These are phyloP conservation scores for Drosophila maculinotata DNA, from an alignment of 2,888 invertebrate species.

Conservation along the genomic window DNA sequence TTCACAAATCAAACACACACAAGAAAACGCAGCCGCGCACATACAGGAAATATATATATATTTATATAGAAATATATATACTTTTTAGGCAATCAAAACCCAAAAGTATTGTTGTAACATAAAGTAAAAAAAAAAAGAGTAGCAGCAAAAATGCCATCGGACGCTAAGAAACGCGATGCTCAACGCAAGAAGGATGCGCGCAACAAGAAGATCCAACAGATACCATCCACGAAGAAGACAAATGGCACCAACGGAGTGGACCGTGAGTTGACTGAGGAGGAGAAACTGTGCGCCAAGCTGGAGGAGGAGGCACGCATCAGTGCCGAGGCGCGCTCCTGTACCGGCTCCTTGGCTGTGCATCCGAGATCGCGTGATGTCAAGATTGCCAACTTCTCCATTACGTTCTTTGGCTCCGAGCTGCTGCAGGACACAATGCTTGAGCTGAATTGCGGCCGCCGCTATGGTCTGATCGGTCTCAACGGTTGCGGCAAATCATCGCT, in stretches of 20 bases:
- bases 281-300: constrained; percentile 93
- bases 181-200: constrained; percentile 98
- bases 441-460: constrained; percentile 98
- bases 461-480: constrained; percentile 98
- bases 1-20: neutral
- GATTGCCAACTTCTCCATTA: constrained; percentile 97
- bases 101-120: constrained; percentile 39
- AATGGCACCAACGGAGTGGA: constrained; percentile 88
- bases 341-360: constrained; percentile 97
- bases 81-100: constrained; percentile 35
- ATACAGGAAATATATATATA: constrained; percentile 5
- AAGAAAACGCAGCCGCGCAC: constrained; percentile 3
- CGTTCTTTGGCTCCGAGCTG: constrained; percentile 98
- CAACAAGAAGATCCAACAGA: constrained; percentile 86
- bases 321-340: constrained; percentile 96
- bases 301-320: constrained; percentile 96
- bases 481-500: constrained; percentile 99
- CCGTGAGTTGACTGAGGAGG: constrained; percentile 86
- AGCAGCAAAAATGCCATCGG: constrained; percentile 94
- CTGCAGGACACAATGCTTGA: constrained; percentile 98
- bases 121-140: neutral
- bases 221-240: constrained; percentile 85
- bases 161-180: constrained; percentile 98
- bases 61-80: constrained; percentile 11
- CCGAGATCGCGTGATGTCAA: constrained; percentile 98